Base-by-base conservation (phyloP, 2,888 invertebrate species). In the Leucophora obtusa region DNA sequence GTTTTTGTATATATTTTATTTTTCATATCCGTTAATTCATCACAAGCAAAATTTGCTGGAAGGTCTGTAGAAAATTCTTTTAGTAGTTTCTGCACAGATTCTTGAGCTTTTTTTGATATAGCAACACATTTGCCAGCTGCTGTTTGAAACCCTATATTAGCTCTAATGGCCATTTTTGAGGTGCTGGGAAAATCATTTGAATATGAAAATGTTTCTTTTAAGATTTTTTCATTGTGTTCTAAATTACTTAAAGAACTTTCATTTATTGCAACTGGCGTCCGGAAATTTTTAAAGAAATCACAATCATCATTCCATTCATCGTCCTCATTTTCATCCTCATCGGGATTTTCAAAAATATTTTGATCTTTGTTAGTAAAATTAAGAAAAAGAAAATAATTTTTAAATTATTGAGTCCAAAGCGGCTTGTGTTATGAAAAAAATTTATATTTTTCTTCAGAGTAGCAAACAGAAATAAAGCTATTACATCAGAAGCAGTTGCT, bases 241-340 rank as follows among this genome's bases (percentile, higher is more conserved):
- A n/a, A 24, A 5, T 11, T 21, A 38, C 0, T 33, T 68, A 0
- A 35, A 24, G 15, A 10, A 24, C 6, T 15, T 63, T 56, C 21
- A 10, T 66, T 72, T 17, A 24, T 38, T 6, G 38, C 10, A 50
- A 50, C 47, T 18, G 82, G 82, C 11, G 82, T 83, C 59, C 82
- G 62, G 35, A 82, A 78, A 71, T 83, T 84, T 51, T 66, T 66
- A 78, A 84, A 82, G 35, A 82, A 77, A 63, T 83, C 82, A 75
- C 79, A 83, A 38, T 82, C 83, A 47, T 83, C 82, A 71, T 81
- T 80, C 84, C 82, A 83, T 11, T 83, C 79, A 51, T 71, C 63
- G 6, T 82, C 77, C 17, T 82, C 4, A 21, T 21, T 7, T 1
- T 28, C 28, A 21, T 21, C 28, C 1, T 28, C 28, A 28, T 28